Evolutionary conservation across 1,140 invertebrate species (phyloP).

Genomic region (Drosophila tani): DNA sequence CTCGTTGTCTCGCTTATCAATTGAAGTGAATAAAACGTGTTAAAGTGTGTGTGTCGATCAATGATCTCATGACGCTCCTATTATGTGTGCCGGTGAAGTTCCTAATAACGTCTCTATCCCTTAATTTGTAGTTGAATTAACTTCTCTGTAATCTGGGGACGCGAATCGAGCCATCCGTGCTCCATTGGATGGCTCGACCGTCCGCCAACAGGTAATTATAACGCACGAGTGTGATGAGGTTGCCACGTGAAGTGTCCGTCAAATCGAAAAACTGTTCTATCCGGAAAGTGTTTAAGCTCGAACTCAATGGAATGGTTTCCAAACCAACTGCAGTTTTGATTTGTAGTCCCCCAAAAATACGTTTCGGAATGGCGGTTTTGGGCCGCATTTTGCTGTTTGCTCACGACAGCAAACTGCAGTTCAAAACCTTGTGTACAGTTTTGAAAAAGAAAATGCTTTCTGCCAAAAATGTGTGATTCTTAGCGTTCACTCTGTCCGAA

Average conservation of each 20-base stretch:
- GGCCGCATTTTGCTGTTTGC: slow-evolving; percentile 82
- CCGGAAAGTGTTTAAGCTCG: slow-evolving; percentile 7
- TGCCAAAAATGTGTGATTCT: slow-evolving; percentile 60
- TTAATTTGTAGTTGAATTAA: slow-evolving; percentile 42
- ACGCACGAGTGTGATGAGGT: slow-evolving; percentile 12
- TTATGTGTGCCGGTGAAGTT: slow-evolving; percentile 34
- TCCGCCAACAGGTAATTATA: slow-evolving; percentile 26
- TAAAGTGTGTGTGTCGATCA: slow-evolving; percentile 40
- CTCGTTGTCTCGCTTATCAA: slow-evolving; percentile 67
- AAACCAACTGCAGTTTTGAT: slow-evolving; percentile 74
- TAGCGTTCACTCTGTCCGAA: slow-evolving; percentile 13
- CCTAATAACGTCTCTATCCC: slow-evolving; percentile 28
- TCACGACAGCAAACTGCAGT: slow-evolving; percentile 81
- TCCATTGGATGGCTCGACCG: slow-evolving; percentile 61
- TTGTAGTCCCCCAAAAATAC: slow-evolving; percentile 16
- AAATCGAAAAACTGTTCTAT: slow-evolving; percentile 59
- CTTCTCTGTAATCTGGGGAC: slow-evolving; percentile 16
- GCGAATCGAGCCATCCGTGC: slow-evolving; percentile 57
- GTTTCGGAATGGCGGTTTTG: slow-evolving; percentile 49
- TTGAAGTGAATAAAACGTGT: slow-evolving; percentile 60
- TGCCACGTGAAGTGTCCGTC: slow-evolving; percentile 20
- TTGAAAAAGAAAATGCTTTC: slow-evolving; percentile 7
- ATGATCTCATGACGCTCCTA: slow-evolving; percentile 29
- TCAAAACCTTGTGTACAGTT: slow-evolving; percentile 53
- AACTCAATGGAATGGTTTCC: slow-evolving; percentile 4